Evolutionary conservation across 2,888 invertebrate species (phyloP), one percentile per base, ranked within the genome.

Genomic region (Fragum whitleyi): DNA sequence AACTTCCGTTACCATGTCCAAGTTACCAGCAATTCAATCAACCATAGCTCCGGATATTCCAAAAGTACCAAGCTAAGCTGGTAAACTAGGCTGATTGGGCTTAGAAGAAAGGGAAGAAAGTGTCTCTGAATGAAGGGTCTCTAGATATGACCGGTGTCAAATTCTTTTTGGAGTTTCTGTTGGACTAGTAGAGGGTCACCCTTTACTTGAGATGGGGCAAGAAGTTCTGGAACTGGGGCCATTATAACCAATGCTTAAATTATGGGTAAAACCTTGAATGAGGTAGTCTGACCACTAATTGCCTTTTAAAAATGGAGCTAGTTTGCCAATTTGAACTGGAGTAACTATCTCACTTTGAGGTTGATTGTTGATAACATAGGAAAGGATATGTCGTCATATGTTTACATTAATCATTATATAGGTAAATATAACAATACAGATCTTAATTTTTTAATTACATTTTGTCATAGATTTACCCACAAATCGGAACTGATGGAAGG

Each of bases 61-160:
- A n/a, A 53, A 53, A 59, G 61, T 14, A 47, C 39, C 2, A 55
- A 26, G 14, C 29, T 32, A 39, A 75, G 68, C 16, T 67, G 42
- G n/a, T n/a, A 57, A 55, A 75, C 57, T 11, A 68, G 14, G n/a
- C 68, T 69, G n/a, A 75, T 42, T n/a, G 69, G 75, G 1, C 57
- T 57, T 26, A 68, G 29, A 28, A 57, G 51, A 26, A 75, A 67
- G 26, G 57, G 14, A 19, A n/a, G 16, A 42, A 67, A 42, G 21
- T 21, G 21, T 42, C 23, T 23, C 6, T n/a, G 21, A 16, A 42
- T 26, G 26, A 47, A 67, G 28, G 67, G 67, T n/a, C 26, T 47
- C 19, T 19, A 26, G 11, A 67, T 67, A 19, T 26, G 42, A 23
- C 67, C 67, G 26, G 47, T 36, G 11, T 16, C 19, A 16, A 67